Evolutionary conservation across 1,140 invertebrate species (phyloP), one percentile per base, ranked within the genome.

Genomic region (Galleria mellonella): DNA sequence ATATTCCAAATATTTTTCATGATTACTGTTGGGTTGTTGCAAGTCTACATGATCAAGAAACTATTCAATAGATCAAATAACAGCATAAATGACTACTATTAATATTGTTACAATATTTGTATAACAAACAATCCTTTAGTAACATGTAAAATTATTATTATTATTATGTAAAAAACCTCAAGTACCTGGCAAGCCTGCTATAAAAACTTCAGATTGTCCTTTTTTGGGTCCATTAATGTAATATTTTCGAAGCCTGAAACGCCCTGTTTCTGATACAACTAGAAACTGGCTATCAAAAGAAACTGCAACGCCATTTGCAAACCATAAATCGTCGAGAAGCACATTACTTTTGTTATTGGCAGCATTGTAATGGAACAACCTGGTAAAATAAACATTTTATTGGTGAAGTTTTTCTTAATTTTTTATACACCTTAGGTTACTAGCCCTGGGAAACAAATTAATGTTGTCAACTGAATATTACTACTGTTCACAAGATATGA

Each of bases 261-360:
- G 70, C 5, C 58, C 43, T 13, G 90, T 90, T 84, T 96, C 95
- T 4, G 89, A 66, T 0, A 95, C 89, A 8, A 97, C 56, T 1
- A 97, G 62, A 71, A 92, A 94, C 43, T 91, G 89, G 72, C 94
- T 91, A 68, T 96, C 90, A 9, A 89, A 86, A 14, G 93, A 93
- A 1, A 97, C 59, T 31, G 86, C 85, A n/a, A 97, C 64, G 4
- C 96, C 95, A 87, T 97, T 97, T 2, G 94, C 87, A 81, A 96
- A 94, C 67, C 89, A 90, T 1, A 97, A 51, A 28, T 92, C 83
- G 40, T 92, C 88, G 1, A 94, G 43, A 9, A 96, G 63, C 4
- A 95, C 92, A 64, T 87, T 88, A 49, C 83, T 89, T 32, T 73
- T 61, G 55, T 89, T 89, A 58, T 77, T 88, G 6, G 69, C 73